These are phyloP conservation scores for Cheumatopsyche charites DNA, from an alignment of 1,140 invertebrate species.

Conservation along the genomic window DNA sequence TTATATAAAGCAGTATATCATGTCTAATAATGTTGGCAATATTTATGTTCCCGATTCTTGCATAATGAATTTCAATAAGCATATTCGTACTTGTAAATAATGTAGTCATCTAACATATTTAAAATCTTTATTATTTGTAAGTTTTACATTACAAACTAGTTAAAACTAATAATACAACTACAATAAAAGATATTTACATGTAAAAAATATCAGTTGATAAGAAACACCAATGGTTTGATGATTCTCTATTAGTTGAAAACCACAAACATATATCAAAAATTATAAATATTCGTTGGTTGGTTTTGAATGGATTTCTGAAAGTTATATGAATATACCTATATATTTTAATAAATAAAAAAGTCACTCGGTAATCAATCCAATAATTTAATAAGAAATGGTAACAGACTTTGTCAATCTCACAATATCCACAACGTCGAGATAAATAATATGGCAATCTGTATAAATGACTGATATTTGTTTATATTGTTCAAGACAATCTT, in stretches of 20 bases:
- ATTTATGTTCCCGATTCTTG: conserved; percentile 11
- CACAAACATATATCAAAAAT: too few relatives aligned
- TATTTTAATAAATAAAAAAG: too few relatives aligned
- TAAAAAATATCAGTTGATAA: not conserved
- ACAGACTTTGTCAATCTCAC: conserved; percentile 42
- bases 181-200: conserved; percentile 20
- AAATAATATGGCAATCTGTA: conserved; percentile 41
- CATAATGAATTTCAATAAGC: too few relatives aligned
- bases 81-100: too few relatives aligned
- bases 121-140: conserved; percentile 3
- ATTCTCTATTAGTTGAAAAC: too few relatives aligned
- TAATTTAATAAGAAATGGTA: conserved; percentile 36
- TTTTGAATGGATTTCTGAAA: too few relatives aligned
- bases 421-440: conserved; percentile 39
- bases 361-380: too few relatives aligned
- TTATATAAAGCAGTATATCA: not conserved
- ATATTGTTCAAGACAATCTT: not conserved
- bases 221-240: too few relatives aligned
- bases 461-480: conserved; percentile 3
- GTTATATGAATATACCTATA: too few relatives aligned
- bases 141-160: too few relatives aligned
- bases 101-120: too few relatives aligned
- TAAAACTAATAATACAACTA: conserved; percentile 5
- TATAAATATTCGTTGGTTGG: too few relatives aligned
- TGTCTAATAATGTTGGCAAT: not conserved